These are phyloP conservation scores for Sebastes dallii DNA, from an alignment of 2,797 vertebrate genomes.

Conservation along the genomic window DNA sequence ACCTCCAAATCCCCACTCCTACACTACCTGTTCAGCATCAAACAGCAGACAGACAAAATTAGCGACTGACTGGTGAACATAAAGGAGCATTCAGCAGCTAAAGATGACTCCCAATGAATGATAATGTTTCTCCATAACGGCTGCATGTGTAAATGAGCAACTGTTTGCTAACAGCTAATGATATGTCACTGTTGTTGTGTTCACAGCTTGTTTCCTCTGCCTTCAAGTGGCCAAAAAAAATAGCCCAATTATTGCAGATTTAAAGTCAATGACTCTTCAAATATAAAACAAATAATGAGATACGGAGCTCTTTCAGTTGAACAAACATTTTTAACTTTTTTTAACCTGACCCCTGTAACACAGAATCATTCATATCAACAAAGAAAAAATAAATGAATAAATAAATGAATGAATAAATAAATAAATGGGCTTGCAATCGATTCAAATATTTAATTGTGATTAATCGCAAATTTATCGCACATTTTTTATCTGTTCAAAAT, in stretches of 20 bases:
- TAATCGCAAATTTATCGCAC: too few species aligned
- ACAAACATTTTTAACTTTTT: background rate
- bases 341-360: rapidly evolving
- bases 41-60: background rate
- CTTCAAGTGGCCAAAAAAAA: background rate
- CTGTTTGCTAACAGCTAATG: background rate
- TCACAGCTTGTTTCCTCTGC: background rate
- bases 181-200: background rate
- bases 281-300: background rate
- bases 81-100: background rate
- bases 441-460: too few species aligned
- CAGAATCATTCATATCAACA: background rate
- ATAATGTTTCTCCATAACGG: background rate
- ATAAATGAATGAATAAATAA: too few species aligned
- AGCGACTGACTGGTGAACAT: background rate
- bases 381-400: background rate
- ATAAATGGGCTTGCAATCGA: too few species aligned
- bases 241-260: background rate
- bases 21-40: background rate
- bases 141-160: background rate
- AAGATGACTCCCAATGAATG: background rate
- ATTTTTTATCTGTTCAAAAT: too few species aligned
- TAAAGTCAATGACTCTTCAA: background rate
- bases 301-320: background rate
- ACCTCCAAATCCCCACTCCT: background rate